Percentiles rank a stretch among this genome's conserved stretches.
Conservation (phyloP, 2,113 vertebrate genomes). For the Aramus guarauna region DNA sequence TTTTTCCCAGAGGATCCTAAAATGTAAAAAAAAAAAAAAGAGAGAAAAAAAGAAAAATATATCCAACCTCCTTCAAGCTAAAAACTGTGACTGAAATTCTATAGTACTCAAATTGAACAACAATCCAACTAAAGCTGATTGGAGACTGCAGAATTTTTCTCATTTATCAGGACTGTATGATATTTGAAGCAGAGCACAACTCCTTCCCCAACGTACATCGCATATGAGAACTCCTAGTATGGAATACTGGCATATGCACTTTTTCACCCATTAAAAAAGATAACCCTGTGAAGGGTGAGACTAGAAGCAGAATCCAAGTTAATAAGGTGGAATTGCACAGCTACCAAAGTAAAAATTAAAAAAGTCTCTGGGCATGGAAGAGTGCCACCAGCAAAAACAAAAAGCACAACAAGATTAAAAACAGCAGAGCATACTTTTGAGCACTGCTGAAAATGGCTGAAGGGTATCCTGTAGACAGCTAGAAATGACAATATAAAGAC, state of each 20-base stretch:
- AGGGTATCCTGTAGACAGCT: slow-evolving; percentile 48
- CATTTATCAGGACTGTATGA: not conserved
- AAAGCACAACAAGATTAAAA: slow-evolving; percentile 60
- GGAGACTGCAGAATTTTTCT: slow-evolving; percentile 13
- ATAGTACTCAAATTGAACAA: not conserved
- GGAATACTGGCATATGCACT: slow-evolving; percentile 60
- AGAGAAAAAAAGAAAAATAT: not conserved
- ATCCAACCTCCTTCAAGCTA: slow-evolving; percentile 1
- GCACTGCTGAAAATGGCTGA: slow-evolving; percentile 58
- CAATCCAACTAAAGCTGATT: not conserved
- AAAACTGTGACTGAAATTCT: slow-evolving; percentile 21
- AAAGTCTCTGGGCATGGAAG: slow-evolving; percentile 19
- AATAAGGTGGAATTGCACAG: slow-evolving; percentile 39
- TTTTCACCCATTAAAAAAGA: slow-evolving; percentile 52
- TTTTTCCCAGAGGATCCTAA: not conserved
- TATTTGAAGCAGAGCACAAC: not conserved
- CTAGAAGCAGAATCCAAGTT: slow-evolving; percentile 28
- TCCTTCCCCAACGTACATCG: not conserved
- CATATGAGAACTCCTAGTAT: not conserved
- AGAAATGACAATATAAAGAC: slow-evolving; percentile 61
- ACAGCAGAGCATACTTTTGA: slow-evolving; percentile 47
- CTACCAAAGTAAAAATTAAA: slow-evolving; percentile 47
- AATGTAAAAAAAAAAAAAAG: not conserved
- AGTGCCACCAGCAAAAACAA: slow-evolving; percentile 55
- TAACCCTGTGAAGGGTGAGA: slow-evolving; percentile 22